Percentiles rank a stretch among this genome's conserved stretches.
These are phyloP conservation scores for Macrotus californicus DNA, from an alignment of 2,113 vertebrate species.

Conservation along the genomic window DNA sequence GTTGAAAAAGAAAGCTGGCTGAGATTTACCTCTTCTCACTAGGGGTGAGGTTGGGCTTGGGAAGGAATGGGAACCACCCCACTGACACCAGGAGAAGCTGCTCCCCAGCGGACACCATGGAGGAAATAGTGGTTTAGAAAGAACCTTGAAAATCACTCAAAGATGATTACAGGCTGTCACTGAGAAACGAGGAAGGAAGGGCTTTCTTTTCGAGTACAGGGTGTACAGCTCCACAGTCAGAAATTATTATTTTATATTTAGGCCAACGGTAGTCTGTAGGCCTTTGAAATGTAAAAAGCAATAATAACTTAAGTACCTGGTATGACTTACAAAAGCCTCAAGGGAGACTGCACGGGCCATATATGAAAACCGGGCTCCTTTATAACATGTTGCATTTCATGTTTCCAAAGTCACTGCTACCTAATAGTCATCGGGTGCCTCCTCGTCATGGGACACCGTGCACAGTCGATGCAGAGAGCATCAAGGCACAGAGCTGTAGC, in stretches of 20 bases:
- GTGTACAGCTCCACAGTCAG: background rate
- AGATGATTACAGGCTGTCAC: conserved; percentile 65
- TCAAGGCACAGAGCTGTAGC: background rate
- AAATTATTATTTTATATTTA: conserved; percentile 67
- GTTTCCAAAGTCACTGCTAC: background rate
- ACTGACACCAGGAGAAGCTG: background rate
- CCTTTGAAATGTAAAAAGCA: conserved; percentile 57
- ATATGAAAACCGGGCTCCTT: background rate
- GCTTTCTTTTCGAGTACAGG: conserved; percentile 40
- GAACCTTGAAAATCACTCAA: conserved; percentile 44
- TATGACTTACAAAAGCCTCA: conserved; percentile 10
- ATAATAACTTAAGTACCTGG: conserved; percentile 45
- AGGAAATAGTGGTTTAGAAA: conserved; percentile 31
- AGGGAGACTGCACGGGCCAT: background rate
- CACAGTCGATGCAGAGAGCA: background rate
- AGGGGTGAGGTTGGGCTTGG: conserved; percentile 12
- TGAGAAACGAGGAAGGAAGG: conserved; percentile 59
- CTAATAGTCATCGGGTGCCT: too few species aligned
- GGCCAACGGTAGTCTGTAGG: conserved; percentile 2
- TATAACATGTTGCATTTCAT: background rate
- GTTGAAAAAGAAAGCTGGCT: background rate
- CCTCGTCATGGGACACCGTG: background rate
- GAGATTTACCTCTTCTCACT: background rate
- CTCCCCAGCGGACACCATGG: background rate
- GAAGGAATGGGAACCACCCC: conserved; percentile 22